A percentile compares a stretch with the other conserved stretches of the same genome.
Conservation (phyloP, 2,113 vertebrate genomes). For the Pontoporia blainvillei region DNA sequence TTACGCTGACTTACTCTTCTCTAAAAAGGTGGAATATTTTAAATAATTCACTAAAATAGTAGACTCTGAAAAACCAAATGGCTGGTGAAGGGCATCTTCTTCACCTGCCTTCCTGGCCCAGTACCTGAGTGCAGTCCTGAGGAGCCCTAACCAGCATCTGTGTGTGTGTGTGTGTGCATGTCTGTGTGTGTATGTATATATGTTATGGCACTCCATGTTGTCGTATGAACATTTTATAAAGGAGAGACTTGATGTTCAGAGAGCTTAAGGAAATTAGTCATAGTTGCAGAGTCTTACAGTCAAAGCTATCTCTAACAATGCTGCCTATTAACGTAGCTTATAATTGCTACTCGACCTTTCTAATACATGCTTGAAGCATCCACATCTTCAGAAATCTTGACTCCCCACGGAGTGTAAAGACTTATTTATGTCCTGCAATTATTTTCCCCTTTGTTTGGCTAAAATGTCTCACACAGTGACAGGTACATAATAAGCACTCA, state of each 20-base stretch:
- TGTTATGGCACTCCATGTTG: rapidly evolving
- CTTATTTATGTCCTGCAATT: neutral
- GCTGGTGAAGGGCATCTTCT: neutral
- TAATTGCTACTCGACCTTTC: neutral
- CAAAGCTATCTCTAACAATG: neutral
- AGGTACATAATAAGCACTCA: slow-evolving; percentile 38
- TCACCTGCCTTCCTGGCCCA: neutral
- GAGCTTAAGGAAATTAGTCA: neutral
- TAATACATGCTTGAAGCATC: neutral
- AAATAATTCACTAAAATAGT: neutral
- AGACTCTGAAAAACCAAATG: neutral
- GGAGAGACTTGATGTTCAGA: neutral
- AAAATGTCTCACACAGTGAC: neutral
- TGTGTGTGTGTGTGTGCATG: neutral
- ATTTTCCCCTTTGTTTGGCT: neutral
- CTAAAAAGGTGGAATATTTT: neutral
- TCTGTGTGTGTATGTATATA: neutral
- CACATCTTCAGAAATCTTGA: neutral
- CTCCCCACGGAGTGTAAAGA: neutral
- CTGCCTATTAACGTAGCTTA: neutral
- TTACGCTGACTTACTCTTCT: neutral
- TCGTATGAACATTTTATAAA: neutral
- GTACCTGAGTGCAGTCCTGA: neutral
- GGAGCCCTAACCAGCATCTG: neutral
- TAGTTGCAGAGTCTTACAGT: rapidly evolving